A percentile compares a stretch with the other conserved stretches of the same genome.
Conservation (phyloP, 2,888 invertebrate genomes). For the Dryomyza anilis region DNA sequence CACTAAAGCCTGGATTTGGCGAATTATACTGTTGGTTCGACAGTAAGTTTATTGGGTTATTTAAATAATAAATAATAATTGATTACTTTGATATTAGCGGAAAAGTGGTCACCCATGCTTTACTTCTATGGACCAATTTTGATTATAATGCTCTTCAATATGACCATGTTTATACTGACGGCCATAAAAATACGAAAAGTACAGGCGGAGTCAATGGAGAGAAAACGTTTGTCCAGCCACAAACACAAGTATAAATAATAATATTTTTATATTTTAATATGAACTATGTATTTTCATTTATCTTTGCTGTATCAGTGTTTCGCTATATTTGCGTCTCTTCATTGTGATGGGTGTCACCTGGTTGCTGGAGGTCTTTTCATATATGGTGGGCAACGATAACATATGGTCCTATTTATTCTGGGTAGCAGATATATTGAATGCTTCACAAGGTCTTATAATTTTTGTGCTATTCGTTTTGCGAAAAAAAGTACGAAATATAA, state of each 20-base stretch:
- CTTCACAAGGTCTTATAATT: constrained; percentile 44
- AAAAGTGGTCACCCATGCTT: constrained; percentile 50
- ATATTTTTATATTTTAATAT: neutral
- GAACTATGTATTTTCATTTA: no score
- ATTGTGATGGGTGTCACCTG: constrained; percentile 86
- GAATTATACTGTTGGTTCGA: constrained; percentile 65
- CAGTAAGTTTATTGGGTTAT: constrained; percentile 55
- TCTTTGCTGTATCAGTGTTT: no score
- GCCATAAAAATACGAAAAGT: constrained; percentile 48
- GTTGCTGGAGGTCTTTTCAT: constrained; percentile 78
- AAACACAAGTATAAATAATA: constrained; percentile 43
- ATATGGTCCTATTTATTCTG: constrained; percentile 26
- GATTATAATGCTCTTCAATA: constrained; percentile 50
- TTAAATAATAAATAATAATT: neutral
- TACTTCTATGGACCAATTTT: constrained; percentile 53
- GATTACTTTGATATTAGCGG: no score
- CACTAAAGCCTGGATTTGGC: constrained; percentile 64
- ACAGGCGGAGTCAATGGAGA: constrained; percentile 45
- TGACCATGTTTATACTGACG: constrained; percentile 49
- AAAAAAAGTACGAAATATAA: constrained; percentile 37
- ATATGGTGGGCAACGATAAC: constrained; percentile 49
- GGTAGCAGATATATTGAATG: constrained; percentile 34
- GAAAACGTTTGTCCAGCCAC: constrained; percentile 44
- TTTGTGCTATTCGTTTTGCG: constrained; percentile 47
- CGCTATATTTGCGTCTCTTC: constrained; percentile 74